Evolutionary conservation across 2,888 invertebrate species (phyloP), one percentile per base, ranked within the genome.

Genomic region (Metalampra italica): DNA sequence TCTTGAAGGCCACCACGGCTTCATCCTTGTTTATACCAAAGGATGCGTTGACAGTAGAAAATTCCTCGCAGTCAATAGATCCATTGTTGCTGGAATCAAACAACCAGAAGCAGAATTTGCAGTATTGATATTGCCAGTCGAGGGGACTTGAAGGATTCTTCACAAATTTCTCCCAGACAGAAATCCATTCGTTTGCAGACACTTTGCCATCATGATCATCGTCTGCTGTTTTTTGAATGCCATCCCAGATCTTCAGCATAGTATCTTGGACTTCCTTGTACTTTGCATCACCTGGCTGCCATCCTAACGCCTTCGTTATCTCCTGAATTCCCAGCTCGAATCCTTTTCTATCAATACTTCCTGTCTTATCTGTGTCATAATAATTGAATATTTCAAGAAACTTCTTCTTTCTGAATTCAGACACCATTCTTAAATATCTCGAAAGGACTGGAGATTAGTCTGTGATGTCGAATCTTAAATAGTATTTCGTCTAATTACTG

Each of bases 391-490:
- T 94, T 83, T 95, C 94, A 60, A 94, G 91, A 36, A 96, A 92
- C 83, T 97, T 97, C 91, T 95, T 95, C 90, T 94, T 95, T 77
- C 96, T 94, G 86, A 96, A 97, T 64, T 95, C 95, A 57, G 96
- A 95, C 81, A 96, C 94, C 85, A 87, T 87, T 73, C 79, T 84
- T 92, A 9, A 8, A 37, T 45, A 40, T 57, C 37, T 40, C 34
- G 13, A 15, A n/a, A 39, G 41, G 11, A 36, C 36, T 36, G n/a
- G 5, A n/a, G 7, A 36, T 36, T n/a, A 36, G 22, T n/a, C 11
- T 36, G n/a, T 36, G n/a, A n/a, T 36, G 36, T n/a, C 36, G 22
- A 22, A 22, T 5, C n/a, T 36, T 36, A 36, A n/a, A 36, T 36
- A 36, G n/a, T n/a, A n/a, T n/a, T n/a, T n/a, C n/a, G 5, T 36